Base-by-base conservation (phyloP, 2,888 invertebrate genomes). In the Parasteatoda lunata region DNA sequence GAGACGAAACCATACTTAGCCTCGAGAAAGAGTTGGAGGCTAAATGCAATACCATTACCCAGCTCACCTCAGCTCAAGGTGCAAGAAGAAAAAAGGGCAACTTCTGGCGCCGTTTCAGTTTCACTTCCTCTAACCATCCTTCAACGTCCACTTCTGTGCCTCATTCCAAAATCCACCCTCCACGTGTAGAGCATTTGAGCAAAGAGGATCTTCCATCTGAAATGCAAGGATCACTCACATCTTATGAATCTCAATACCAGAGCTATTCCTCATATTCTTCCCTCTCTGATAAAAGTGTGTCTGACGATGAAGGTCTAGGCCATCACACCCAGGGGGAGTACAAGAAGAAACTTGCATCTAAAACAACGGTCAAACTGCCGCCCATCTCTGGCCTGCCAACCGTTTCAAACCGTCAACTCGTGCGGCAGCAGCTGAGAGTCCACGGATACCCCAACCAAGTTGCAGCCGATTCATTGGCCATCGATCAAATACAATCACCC, bases 261-360 rank as follows among this genome's bases (percentile, higher is more conserved):
- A 80, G 80, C 49, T 79, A 78, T 48, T 88, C 88, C 7, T 88
- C 88, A 15, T 88, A 88, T 48, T 88, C 88, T 3, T 88, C 88
- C 7, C 75, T 87, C 5, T 88, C 88, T 8, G 88, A 83, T 48
- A 88, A 83, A 49, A 88, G 88, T 11, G 71, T 83, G 7, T 88
- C 88, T 8, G 88, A 88, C 5, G 82, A 83, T 13, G 88, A 88
- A n/a, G 82, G 81, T 9, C 81, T 87, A 47, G 76, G 73, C 4
- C 79, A 79, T 64, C 73, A 73, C 47, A 11, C 64, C 6, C 66
- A 77, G 5, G 76, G 49, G 0, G 47, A 51, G 45, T 13, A 49
- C 8, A 68, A 15, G 5, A 66, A 76, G 15, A 48, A 48, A 5
- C 5, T 15, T 4, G 75, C 73, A 3, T 54, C 51, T 3, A 73